Conservation (phyloP, 2,888 invertebrate genomes). For the Rhimphoctona megacephalus region DNA sequence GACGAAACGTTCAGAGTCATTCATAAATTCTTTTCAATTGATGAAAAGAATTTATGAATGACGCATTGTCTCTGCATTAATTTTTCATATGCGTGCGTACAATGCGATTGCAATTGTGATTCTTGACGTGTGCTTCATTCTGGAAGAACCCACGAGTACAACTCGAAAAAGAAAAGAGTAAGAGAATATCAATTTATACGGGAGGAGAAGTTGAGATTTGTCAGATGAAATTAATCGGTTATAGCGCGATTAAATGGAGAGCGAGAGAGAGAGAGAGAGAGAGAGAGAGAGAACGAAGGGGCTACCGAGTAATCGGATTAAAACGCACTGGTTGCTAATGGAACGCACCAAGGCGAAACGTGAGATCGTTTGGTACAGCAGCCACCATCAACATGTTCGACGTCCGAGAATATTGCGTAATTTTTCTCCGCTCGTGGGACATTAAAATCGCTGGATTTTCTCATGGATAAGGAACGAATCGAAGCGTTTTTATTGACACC, state of each 20-base stretch:
- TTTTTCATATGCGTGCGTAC: neutral
- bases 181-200: constrained; percentile 6
- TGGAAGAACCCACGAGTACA: neutral
- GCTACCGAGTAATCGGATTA: constrained; percentile 61
- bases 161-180: neutral
- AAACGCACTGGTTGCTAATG: constrained; percentile 12
- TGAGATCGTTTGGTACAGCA: constrained; percentile 5
- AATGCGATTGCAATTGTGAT: neutral
- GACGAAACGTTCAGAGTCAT: constrained; percentile 35
- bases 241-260: constrained; percentile 3
- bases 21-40: constrained; percentile 54
- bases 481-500: neutral
- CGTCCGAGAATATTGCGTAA: neutral
- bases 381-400: neutral
- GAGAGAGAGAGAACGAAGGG: neutral
- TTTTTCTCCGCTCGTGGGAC: neutral
- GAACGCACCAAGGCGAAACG: constrained; percentile 24
- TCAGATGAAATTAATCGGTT: constrained; percentile 22
- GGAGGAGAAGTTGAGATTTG: constrained; percentile 16
- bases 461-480: constrained; percentile 29
- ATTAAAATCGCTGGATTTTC: constrained; percentile 33
- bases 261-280: neutral
- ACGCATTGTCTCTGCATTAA: constrained; percentile 6
- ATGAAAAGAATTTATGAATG: neutral
- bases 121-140: neutral